Evolutionary conservation across 1,140 invertebrate species (phyloP).

Genomic region (Zaprionus inermis): DNA sequence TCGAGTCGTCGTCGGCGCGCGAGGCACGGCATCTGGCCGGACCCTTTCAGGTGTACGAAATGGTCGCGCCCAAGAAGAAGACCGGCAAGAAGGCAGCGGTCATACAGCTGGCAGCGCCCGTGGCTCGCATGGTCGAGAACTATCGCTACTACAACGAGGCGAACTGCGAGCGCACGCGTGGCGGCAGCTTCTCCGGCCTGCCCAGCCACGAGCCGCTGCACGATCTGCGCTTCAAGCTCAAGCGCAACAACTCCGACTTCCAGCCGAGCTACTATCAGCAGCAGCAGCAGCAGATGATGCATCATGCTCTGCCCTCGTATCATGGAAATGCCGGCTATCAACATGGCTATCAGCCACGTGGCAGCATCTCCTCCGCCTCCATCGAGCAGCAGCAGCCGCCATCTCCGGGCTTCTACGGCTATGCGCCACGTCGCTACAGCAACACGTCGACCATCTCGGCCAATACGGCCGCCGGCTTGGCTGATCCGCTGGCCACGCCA

Average conservation of each 20-base stretch:
- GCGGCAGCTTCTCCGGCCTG: slow-evolving; percentile 76
- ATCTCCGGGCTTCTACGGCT: slow-evolving; percentile 65
- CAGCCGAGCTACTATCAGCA: slow-evolving; percentile 67
- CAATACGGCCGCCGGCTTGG: slow-evolving; percentile 60
- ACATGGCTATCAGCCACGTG: slow-evolving; percentile 61
- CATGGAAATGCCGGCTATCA: slow-evolving; percentile 54
- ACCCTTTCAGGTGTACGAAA: slow-evolving; percentile 77
- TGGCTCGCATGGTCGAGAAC: slow-evolving; percentile 83
- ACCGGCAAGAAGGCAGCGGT: slow-evolving; percentile 82
- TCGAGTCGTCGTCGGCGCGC: slow-evolving; percentile 92
- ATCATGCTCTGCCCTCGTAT: slow-evolving; percentile 29
- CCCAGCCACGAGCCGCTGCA: slow-evolving; percentile 59
- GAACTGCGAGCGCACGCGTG: slow-evolving; percentile 76
- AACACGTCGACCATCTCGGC: slow-evolving; percentile 79
- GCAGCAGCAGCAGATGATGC: slow-evolving; percentile 5
- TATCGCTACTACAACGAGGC: slow-evolving; percentile 79
- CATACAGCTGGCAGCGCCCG: slow-evolving; percentile 71
- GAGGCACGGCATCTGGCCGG: slow-evolving; percentile 88
- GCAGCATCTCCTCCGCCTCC: slow-evolving; percentile 31
- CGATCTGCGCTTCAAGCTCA: slow-evolving; percentile 75
- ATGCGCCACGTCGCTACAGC: slow-evolving; percentile 75
- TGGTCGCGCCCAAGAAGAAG: slow-evolving; percentile 84
- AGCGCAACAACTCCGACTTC: slow-evolving; percentile 81
- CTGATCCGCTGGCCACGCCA: slow-evolving; percentile 45
- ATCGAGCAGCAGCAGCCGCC: slow-evolving; percentile 21